Evolutionary conservation across 2,888 invertebrate species (phyloP), one percentile per base, ranked within the genome.

Genomic region (Nomada goodeniana): DNA sequence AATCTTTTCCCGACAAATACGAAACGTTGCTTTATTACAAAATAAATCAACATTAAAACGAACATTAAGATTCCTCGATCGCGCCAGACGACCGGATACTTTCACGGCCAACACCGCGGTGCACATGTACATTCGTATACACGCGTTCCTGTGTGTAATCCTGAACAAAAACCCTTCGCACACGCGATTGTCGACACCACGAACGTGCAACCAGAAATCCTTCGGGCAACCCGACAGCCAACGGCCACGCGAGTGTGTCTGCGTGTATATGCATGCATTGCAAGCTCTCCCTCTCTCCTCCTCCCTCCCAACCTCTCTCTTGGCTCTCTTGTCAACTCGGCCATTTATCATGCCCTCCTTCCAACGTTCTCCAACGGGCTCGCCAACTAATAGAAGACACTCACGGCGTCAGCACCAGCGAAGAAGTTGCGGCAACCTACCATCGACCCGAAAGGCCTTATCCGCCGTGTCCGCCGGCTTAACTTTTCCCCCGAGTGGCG

Each of bases 131-230:
- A 29, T 3, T 4, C 36, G 7, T 36, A 7, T 7, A 36, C 29
- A 29, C 5, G 4, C 36, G 7, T 36, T 36, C 36, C 5, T 36
- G 5, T 36, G 36, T 7, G 36, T 7, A 36, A 36, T 36, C 36
- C 36, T 36, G 36, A 36, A 36, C 9, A 36, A 36, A 36, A 36
- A 47, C 50, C 59, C 50, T 47, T 15, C 13, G 47, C 47, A 13
- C 47, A 47, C 20, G 61, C 82, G 73, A 65, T 61, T 70, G 68
- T 23, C 86, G 69, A 78, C 82, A 78, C 59, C 53, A 71, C 75
- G 77, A 77, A 84, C 78, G 78, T 79, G 78, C 83, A 74, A 89
- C 89, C 36, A 36, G 36, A 15, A 81, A 82, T 86, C 86, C 86
- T 75, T 80, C 80, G 10, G 61, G 74, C 67, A 68, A 74, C 68